These are phyloP conservation scores for Fopius arisanus DNA, from an alignment of 1,140 invertebrate genomes.

Conservation along the genomic window DNA sequence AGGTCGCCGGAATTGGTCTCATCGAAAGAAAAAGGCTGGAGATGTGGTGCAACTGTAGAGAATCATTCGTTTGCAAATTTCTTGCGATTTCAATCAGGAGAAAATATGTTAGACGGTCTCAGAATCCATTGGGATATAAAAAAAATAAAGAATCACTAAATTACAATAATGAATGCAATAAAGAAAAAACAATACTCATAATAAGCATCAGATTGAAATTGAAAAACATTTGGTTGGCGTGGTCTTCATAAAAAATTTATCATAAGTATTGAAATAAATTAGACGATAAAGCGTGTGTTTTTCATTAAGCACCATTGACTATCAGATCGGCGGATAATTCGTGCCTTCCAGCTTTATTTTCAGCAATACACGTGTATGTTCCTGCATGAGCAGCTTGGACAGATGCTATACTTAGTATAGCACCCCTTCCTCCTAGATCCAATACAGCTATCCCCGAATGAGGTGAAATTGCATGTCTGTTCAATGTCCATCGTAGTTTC, in stretches of 20 bases:
- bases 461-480: constrained; percentile 68
- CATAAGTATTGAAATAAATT: not conserved
- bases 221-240: not conserved
- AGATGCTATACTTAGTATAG: constrained; percentile 76
- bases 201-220: constrained; percentile 30
- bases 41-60: constrained; percentile 59
- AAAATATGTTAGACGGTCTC: not conserved
- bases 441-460: constrained; percentile 70
- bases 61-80: constrained; percentile 5
- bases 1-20: constrained; percentile 67
- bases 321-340: constrained; percentile 71
- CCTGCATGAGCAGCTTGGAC: constrained; percentile 76
- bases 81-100: not conserved
- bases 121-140: not conserved
- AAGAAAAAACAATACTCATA: constrained; percentile 35
- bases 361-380: constrained; percentile 82
- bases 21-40: constrained; percentile 61
- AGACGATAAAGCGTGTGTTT: constrained; percentile 18
- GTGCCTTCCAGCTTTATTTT: constrained; percentile 75
- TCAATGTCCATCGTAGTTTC: constrained; percentile 70
- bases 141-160: constrained; percentile 37
- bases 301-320: constrained; percentile 72
- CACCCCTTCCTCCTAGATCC: constrained; percentile 74
- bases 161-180: constrained; percentile 39
- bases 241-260: not conserved